Percentiles rank a stretch among this genome's conserved stretches.
These are phyloP conservation scores for Cheracebus regulus DNA, from an alignment of 2,797 vertebrate species.

Conservation along the genomic window DNA sequence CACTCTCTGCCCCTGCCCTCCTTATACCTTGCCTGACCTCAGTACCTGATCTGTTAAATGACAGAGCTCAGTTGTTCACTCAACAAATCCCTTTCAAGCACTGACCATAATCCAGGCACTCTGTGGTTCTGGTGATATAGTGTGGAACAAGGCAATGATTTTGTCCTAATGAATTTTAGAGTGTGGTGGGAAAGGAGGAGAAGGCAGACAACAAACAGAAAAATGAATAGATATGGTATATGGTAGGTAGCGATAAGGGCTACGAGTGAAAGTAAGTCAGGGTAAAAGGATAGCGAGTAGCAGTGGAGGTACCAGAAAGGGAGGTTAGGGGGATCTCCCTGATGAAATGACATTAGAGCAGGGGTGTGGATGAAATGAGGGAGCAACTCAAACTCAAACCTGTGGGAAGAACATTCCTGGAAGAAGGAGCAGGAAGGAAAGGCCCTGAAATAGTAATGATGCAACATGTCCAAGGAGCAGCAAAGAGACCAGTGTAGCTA, in stretches of 20 bases:
- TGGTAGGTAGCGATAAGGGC: neutral
- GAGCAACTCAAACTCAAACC: neutral
- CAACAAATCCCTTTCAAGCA: neutral
- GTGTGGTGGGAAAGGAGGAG: neutral
- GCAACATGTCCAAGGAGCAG: neutral
- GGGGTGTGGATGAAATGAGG: neutral
- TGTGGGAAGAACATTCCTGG: neutral
- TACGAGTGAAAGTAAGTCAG: neutral
- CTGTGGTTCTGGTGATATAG: neutral
- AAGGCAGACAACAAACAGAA: neutral
- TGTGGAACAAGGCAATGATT: neutral
- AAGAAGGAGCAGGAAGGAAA: neutral
- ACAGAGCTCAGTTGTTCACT: neutral
- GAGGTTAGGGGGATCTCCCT: neutral
- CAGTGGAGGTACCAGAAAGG: neutral
- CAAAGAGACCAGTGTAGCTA: neutral
- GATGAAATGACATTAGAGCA: neutral
- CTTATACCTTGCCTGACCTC: accelerated
- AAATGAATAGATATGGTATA: neutral
- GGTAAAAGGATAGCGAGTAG: neutral
- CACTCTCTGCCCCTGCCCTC: too few species aligned
- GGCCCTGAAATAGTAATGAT: neutral
- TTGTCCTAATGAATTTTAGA: neutral
- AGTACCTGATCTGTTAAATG: neutral
- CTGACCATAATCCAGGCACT: neutral